Evolutionary conservation across 2,797 vertebrate genomes (phyloP), one percentile per base, ranked within the genome.

Genomic region (Neosalanx taihuensis): DNA sequence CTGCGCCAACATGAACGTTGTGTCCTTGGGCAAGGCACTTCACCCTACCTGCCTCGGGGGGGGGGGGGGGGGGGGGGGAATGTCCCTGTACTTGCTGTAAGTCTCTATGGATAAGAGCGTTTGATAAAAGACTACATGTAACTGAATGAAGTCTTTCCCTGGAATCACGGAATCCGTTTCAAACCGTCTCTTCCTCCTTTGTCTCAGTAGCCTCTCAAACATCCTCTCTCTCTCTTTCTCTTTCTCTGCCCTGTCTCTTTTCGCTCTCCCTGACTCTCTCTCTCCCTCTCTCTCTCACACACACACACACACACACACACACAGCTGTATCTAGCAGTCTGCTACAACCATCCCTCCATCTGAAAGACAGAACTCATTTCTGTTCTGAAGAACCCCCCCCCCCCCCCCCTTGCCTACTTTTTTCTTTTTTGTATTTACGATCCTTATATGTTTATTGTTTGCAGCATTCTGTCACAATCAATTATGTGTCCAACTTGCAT

Each of bases 261-360:
- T 20, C 63, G 29, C 66, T 10, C 26, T 31, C 7, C 18, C 26
- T 13, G 7, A 26, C 23, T 5, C 61, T 63, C 29, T 33, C 12
- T 63, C 29, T 63, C 61, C n/a, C 61, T 17, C 61, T 49, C 6
- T 17, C 4, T 67, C 65, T 29, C 15, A 30, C 46, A 12, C 18
- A 4, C 64, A 33, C 56, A 35, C n/a, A 33, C 56, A 35, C n/a
- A 30, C 46, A 12, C 18, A 4, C 64, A 33, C 56, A 35, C n/a
- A 69, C 17, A 58, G 51, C 67, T 58, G 18, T 74, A 66, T 49
- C 65, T 29, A 2, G 18, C n/a, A 15, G 5, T 51, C 20, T 72
- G 64, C 53, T 71, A 7, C 58, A 63, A 51, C 60, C 37, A 46
- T 57, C 61, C 74, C 72, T 60, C 66, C 57, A 33, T 75, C 60